Evolutionary conservation across 2,888 invertebrate species (phyloP), one percentile per base, ranked within the genome.

Genomic region (Tinea pellionella): DNA sequence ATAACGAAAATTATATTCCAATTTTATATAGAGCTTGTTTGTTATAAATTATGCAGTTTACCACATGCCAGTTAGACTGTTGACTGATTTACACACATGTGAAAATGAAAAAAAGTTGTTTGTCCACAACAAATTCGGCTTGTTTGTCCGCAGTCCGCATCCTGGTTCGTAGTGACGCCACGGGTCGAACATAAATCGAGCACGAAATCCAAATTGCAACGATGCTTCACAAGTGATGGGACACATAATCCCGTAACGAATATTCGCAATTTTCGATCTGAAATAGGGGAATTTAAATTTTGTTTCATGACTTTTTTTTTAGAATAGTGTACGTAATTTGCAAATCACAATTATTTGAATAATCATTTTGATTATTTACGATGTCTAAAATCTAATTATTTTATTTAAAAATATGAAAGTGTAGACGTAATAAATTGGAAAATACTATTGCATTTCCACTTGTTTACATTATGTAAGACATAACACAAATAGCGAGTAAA

Each of bases 201-300:
- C 73, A 77, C 74, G 82, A 82, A 78, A 75, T 75, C 78, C 78
- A 80, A 86, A 87, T 85, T 85, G 82, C 83, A 71, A 74, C 74
- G 69, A 78, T 80, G 79, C 74, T 76, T 77, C 78, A 75, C 75
- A 68, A 58, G 42, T 59, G 59, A 43, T 42, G 59, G 59, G 57
- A 57, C 57, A 32, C 16, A 57, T 57, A 57, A 57, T 57, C 57
- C 57, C 57, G 57, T 57, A 57, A 57, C 57, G 19, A 57, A 57
- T 57, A 57, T 32, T 57, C 57, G 32, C 30, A 32, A 57, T 57
- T 32, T 32, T 57, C 57, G 9, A 32, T 8, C 19, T 11, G 11
- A 57, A 19, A 53, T 53, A 47, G 47, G 47, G 42, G 47, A 47
- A 47, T 47, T 47, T 47, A 16, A 9, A 15, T 47, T 47, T 47